Evolutionary conservation across 2,888 invertebrate species (phyloP).

Genomic region (Abrostola triplasia): DNA sequence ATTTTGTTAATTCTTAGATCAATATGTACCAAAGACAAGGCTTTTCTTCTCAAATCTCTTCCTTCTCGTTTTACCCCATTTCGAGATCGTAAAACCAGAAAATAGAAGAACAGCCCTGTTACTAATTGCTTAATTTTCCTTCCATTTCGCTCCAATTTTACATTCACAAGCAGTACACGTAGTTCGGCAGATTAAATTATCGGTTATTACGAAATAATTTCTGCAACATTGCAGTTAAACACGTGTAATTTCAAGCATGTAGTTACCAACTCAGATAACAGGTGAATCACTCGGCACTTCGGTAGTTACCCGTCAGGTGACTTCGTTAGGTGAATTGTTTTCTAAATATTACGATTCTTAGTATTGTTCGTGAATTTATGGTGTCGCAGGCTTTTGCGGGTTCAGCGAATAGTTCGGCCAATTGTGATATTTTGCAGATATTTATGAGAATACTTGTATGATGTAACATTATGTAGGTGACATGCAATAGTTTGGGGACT

Average conservation of each 20-base stretch:
- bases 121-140: too few relatives aligned
- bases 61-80: too few relatives aligned
- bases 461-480: too few relatives aligned
- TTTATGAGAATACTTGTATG: too few relatives aligned
- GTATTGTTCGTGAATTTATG: slow-evolving; percentile 7
- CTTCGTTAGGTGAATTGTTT: slow-evolving; percentile 19
- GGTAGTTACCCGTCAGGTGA: slow-evolving; percentile 7
- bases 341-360: slow-evolving; percentile 9
- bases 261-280: not conserved
- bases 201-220: slow-evolving; percentile 21
- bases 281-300: not conserved
- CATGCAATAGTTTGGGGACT: too few relatives aligned
- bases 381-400: not conserved
- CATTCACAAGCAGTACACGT: too few relatives aligned
- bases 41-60: too few relatives aligned
- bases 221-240: slow-evolving; percentile 16
- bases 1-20: too few relatives aligned
- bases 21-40: too few relatives aligned
- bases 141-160: too few relatives aligned
- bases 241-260: slow-evolving; percentile 18
- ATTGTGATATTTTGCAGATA: not conserved
- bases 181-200: not conserved
- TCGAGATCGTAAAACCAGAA: too few relatives aligned
- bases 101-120: too few relatives aligned
- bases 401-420: not conserved